phyloP scores from a whole-genome alignment of 30 jellyfish, hydroid and myxozoan species.

The Mastigias papua region DNA sequence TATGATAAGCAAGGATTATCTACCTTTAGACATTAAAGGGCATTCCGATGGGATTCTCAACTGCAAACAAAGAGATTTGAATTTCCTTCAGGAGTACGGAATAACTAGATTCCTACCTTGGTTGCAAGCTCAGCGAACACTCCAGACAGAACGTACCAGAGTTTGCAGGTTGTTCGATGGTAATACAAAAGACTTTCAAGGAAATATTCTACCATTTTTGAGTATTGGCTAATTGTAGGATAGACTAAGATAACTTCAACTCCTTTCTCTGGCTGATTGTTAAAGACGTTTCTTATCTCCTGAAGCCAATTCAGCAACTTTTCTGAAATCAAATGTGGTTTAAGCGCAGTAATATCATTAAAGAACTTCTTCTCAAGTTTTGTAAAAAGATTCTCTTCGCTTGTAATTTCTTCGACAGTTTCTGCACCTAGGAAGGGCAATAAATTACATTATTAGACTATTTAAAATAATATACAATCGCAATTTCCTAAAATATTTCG shows the following conservation, averaged over 20 bases:
- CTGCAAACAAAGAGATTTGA: no score
- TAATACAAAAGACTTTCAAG: constrained; percentile 37
- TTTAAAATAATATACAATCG: no score
- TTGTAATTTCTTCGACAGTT: constrained; percentile 8
- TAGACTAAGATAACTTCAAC: constrained; percentile 12
- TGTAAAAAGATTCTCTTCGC: constrained; percentile 69
- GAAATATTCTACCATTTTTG: constrained; percentile 52
- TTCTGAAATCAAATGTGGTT: constrained; percentile 2
- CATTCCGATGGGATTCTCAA: no score
- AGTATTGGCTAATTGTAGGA: constrained; percentile 65
- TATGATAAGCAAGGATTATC: no score
- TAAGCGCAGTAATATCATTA: constrained; percentile 25
- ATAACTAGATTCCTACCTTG: constrained; percentile 51
- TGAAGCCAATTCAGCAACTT: constrained; percentile 22
- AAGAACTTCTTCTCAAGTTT: constrained; percentile 65
- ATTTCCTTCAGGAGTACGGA: background rate
- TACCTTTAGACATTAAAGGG: no score
- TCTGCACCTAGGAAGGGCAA: constrained; percentile 39
- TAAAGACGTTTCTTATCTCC: constrained; percentile 23
- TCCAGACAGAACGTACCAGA: constrained; percentile 66
- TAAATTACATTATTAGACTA: no score
- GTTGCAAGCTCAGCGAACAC: constrained; percentile 85
- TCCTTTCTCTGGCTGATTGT: constrained; percentile 13
- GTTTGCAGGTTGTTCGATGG: constrained; percentile 90
- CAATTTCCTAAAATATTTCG: no score